A percentile compares a stretch with the other conserved stretches of the same genome.
Conservation (phyloP, 2,113 vertebrate species). For the Urocitellus parryii region DNA sequence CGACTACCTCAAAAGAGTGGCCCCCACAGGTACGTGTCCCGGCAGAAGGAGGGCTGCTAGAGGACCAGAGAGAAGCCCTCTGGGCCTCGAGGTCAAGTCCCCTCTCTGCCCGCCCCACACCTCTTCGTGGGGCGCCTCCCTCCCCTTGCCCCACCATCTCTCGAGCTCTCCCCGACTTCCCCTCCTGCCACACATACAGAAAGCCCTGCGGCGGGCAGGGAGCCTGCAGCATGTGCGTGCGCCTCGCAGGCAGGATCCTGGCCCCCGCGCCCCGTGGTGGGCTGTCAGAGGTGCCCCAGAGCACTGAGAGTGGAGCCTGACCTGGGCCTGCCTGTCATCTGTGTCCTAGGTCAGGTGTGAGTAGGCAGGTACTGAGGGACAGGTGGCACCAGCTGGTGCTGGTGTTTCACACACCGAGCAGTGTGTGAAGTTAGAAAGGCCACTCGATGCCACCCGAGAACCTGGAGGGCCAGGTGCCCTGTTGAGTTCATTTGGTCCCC, state of each 20-base stretch:
- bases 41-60: neutral
- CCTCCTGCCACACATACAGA: neutral
- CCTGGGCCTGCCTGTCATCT: neutral
- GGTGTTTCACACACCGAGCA: neutral
- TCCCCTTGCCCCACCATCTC: neutral
- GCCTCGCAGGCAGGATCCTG: neutral
- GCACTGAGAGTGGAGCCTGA: neutral
- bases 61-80: neutral
- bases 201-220: neutral
- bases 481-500: no score
- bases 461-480: neutral
- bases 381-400: no score
- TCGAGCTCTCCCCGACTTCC: neutral
- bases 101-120: rapidly evolving
- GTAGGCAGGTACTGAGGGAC: neutral
- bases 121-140: no score
- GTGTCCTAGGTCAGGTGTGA: neutral
- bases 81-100: neutral
- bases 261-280: rapidly evolving
- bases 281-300: rapidly evolving
- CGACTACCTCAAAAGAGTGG: slow-evolving; percentile 91
- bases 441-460: no score
- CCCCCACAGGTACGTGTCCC: slow-evolving; percentile 91
- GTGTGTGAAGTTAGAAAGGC: neutral
- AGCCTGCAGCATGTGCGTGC: neutral